Percentiles rank a stretch among this genome's conserved stretches.
Evolutionary conservation across 2,113 vertebrate species (phyloP).

Genomic region (Tretioscincus oriximinensis): DNA sequence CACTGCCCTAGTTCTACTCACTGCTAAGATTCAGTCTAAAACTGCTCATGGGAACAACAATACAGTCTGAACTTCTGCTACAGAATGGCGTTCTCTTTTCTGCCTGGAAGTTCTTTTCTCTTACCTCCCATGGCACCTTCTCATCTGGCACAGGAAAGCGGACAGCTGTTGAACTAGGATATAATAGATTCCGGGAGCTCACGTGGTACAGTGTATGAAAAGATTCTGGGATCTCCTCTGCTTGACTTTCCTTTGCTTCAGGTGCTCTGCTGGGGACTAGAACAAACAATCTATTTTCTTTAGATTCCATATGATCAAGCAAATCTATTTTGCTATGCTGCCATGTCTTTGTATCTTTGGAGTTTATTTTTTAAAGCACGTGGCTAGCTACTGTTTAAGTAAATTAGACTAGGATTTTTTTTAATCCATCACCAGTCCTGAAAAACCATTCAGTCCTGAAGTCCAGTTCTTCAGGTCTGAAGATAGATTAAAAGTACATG

Average conservation of each 20-base stretch:
- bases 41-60: too few relatives aligned
- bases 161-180: constrained; percentile 71
- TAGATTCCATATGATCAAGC: neutral
- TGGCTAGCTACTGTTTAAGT: neutral
- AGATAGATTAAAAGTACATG: too few relatives aligned
- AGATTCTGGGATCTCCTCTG: constrained; percentile 29
- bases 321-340: neutral
- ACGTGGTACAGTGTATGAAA: constrained; percentile 59
- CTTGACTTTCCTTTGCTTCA: constrained; percentile 23
- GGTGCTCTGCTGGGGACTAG: constrained; percentile 55
- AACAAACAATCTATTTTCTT: neutral
- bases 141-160: constrained; percentile 94
- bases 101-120: neutral
- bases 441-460: too few relatives aligned
- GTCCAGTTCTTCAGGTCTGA: too few relatives aligned
- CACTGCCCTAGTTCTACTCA: too few relatives aligned
- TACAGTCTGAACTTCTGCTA: too few relatives aligned
- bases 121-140: constrained; percentile 94
- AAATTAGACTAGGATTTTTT: neutral
- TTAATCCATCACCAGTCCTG: too few relatives aligned
- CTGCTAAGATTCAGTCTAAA: too few relatives aligned
- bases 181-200: constrained; percentile 79
- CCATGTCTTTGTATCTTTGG: neutral
- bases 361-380: neutral
- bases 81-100: neutral